Conservation (phyloP, 2,113 vertebrate genomes). For the Microtus richardsoni region DNA sequence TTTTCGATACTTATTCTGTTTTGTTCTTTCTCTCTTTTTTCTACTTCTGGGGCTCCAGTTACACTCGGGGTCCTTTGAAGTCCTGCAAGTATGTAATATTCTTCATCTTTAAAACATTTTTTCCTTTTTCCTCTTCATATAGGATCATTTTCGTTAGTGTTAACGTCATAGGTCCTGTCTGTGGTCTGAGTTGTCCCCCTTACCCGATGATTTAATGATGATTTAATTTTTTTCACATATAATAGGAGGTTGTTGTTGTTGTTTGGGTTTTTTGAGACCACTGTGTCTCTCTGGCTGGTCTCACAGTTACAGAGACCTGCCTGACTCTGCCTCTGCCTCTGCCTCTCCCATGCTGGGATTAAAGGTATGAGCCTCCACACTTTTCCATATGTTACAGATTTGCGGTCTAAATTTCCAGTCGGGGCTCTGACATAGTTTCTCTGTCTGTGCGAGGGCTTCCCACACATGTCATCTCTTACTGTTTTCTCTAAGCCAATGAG, state of each 20-base stretch:
- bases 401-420: neutral
- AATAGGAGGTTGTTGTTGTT: neutral
- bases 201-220: neutral
- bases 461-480: neutral
- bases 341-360: neutral
- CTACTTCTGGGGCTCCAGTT: neutral
- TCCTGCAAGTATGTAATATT: neutral
- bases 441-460: neutral
- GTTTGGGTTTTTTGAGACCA: neutral
- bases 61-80: neutral
- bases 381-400: neutral
- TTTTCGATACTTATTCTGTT: neutral
- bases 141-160: neutral
- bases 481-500: neutral
- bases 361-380: neutral
- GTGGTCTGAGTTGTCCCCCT: neutral
- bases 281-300: neutral
- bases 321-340: neutral
- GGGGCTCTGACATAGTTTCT: slow-evolving; percentile 1
- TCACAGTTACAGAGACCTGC: neutral
- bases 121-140: neutral
- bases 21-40: neutral
- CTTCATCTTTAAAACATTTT: neutral
- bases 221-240: neutral
- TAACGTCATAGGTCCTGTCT: neutral